phyloP scores from a whole-genome alignment of 1,140 invertebrate genomes.

The Agrypnia vestita region DNA sequence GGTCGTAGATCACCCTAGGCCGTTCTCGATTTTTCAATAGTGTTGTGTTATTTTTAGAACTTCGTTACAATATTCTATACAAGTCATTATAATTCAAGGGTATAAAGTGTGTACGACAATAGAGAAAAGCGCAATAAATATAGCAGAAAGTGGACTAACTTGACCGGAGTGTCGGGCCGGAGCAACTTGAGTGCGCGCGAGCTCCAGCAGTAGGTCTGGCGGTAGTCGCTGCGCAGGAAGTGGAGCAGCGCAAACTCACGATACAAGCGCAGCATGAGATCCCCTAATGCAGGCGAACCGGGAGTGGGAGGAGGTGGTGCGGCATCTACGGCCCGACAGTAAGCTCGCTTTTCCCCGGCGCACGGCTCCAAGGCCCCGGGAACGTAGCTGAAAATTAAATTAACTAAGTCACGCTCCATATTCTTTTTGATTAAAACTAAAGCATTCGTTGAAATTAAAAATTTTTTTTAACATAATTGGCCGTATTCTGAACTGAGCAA shows the following conservation, averaged over 20 bases:
- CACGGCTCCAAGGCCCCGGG: neutral
- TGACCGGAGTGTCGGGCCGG: slow-evolving; percentile 72
- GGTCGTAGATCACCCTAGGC: too few species aligned
- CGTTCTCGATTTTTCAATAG: too few species aligned
- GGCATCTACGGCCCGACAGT: slow-evolving; percentile 53
- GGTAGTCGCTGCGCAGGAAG: slow-evolving; percentile 88
- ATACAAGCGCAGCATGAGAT: slow-evolving; percentile 79
- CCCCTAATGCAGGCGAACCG: slow-evolving; percentile 63
- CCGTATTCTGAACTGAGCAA: too few species aligned
- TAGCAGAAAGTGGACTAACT: neutral
- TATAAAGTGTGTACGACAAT: too few species aligned
- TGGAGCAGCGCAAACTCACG: slow-evolving; percentile 86
- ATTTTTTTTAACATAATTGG: too few species aligned
- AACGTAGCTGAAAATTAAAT: neutral
- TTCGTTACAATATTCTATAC: too few species aligned
- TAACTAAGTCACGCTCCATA: too few species aligned
- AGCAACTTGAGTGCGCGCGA: slow-evolving; percentile 81
- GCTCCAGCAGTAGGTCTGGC: slow-evolving; percentile 83
- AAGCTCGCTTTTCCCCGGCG: slow-evolving; percentile 51
- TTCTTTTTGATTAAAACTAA: too few species aligned
- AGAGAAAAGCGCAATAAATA: too few species aligned
- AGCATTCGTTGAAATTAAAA: too few species aligned
- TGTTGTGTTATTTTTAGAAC: too few species aligned
- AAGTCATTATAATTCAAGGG: too few species aligned
- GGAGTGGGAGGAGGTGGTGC: slow-evolving; percentile 47